A percentile compares a stretch with the other conserved stretches of the same genome.
Conservation (phyloP, 2,797 vertebrate species). For the Halcyon chelicuti region DNA sequence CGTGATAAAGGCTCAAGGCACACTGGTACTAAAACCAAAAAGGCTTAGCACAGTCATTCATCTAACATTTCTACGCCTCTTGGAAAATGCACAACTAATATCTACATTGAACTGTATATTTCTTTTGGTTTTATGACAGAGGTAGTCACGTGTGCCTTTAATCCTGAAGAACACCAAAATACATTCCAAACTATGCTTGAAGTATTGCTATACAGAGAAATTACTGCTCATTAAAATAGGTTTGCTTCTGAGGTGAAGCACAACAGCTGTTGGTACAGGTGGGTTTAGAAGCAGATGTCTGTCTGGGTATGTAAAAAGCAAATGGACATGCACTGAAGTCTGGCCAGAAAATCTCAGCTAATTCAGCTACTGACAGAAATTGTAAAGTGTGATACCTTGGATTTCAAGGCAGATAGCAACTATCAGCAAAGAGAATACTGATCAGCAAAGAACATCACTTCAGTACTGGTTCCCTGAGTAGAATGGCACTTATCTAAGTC, state of each 20-base stretch:
- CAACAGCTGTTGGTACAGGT: slow-evolving; percentile 16
- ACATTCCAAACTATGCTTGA: neutral
- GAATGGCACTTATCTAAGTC: neutral
- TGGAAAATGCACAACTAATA: neutral
- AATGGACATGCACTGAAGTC: neutral
- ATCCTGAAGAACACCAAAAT: neutral
- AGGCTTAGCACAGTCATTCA: neutral
- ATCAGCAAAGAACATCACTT: neutral
- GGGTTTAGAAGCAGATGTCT: neutral
- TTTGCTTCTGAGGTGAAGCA: neutral
- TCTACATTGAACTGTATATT: neutral
- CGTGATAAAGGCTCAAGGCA: neutral
- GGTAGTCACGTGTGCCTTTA: neutral
- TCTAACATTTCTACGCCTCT: neutral
- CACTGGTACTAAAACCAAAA: neutral
- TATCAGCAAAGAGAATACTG: neutral
- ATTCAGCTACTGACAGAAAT: neutral
- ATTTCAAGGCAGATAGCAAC: neutral
- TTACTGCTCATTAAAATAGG: neutral
- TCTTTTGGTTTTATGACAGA: neutral
- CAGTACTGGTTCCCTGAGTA: neutral
- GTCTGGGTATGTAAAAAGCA: neutral
- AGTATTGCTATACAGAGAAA: neutral
- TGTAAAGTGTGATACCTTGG: neutral
- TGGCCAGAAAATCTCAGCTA: neutral